phyloP scores from a whole-genome alignment of 2,797 vertebrate genomes.

The Rhabdomys pumilio region DNA sequence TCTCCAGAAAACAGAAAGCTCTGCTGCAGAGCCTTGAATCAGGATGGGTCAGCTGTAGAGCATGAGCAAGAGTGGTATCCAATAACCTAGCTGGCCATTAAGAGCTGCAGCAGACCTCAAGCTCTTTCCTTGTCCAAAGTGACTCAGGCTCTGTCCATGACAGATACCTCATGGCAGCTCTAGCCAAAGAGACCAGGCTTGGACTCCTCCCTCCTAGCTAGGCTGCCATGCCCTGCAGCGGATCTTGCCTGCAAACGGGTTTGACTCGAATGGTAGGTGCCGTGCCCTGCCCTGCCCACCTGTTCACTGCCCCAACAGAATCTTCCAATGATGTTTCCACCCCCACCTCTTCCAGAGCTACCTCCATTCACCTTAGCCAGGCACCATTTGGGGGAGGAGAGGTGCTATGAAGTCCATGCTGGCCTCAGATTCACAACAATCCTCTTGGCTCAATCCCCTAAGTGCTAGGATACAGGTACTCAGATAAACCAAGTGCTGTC shows the following conservation, averaged over 20 bases:
- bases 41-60: background rate
- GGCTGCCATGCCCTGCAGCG: slow-evolving; percentile 75
- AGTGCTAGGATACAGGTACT: background rate
- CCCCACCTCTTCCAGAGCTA: background rate
- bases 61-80: background rate
- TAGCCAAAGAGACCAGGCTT: slow-evolving; percentile 57
- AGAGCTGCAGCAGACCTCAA: background rate
- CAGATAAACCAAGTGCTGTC: background rate
- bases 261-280: slow-evolving; percentile 80
- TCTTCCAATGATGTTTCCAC: background rate
- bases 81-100: background rate
- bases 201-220: slow-evolving; percentile 65
- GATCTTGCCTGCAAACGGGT: slow-evolving; percentile 79
- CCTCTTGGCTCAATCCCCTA: background rate
- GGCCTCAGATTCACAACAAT: background rate
- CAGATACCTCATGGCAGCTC: background rate
- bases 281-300: slow-evolving; percentile 69
- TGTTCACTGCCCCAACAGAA: slow-evolving; percentile 58
- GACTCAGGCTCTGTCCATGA: slow-evolving; percentile 64
- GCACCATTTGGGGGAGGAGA: background rate
- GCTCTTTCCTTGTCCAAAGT: slow-evolving; percentile 47
- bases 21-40: background rate
- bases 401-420: background rate
- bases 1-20: background rate
- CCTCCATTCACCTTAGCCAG: slow-evolving; percentile 9